Conservation (phyloP, 2,888 invertebrate genomes). For the Noctua janthe region DNA sequence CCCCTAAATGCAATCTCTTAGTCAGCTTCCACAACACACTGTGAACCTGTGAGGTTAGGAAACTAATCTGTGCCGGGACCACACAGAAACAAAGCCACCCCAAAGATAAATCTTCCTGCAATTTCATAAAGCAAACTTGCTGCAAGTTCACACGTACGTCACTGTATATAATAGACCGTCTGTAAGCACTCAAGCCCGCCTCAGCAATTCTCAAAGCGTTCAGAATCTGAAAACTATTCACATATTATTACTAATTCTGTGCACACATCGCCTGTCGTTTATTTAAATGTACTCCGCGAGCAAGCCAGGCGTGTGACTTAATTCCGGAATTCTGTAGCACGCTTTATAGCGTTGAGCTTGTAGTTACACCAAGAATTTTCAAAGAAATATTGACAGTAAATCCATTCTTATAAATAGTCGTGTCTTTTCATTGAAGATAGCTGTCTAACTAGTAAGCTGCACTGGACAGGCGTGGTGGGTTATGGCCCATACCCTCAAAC, state of each 20-base stretch:
- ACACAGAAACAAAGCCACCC: conserved; percentile 31
- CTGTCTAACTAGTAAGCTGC: too few species aligned
- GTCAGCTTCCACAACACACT: neutral
- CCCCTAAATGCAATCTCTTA: neutral
- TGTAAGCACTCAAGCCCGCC: conserved; percentile 46
- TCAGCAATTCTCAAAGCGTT: conserved; percentile 55
- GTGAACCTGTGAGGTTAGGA: too few species aligned
- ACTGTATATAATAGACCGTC: conserved; percentile 34
- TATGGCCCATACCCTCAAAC: too few species aligned
- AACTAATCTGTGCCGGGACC: conserved; percentile 15
- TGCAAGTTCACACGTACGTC: conserved; percentile 7
- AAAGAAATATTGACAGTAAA: conserved; percentile 5
- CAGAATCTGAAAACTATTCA: conserved; percentile 66
- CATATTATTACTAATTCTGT: conserved; percentile 69
- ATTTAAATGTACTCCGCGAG: conserved; percentile 74
- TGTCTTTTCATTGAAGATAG: neutral
- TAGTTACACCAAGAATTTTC: conserved; percentile 21
- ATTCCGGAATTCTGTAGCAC: conserved; percentile 69
- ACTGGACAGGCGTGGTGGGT: too few species aligned
- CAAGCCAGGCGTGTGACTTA: conserved; percentile 74
- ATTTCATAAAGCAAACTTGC: conserved; percentile 31
- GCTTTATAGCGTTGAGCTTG: conserved; percentile 31
- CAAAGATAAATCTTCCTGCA: conserved; percentile 36
- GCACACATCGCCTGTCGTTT: conserved; percentile 71
- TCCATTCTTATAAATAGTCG: neutral